Evolutionary conservation across 2,113 vertebrate genomes (phyloP), one percentile per base, ranked within the genome.

Genomic region (Vidua macroura): DNA sequence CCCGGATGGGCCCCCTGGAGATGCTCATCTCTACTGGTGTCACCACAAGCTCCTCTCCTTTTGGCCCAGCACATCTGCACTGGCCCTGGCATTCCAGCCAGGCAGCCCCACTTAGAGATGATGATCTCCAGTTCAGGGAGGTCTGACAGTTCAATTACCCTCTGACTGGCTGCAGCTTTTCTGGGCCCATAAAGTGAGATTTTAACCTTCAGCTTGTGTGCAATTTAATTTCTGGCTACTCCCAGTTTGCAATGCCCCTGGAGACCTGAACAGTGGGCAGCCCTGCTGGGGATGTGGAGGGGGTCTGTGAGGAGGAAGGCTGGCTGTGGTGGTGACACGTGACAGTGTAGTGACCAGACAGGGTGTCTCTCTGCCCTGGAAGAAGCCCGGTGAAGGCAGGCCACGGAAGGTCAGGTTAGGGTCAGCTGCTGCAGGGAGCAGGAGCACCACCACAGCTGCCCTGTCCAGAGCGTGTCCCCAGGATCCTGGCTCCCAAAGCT

Each of bases 321-420:
- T n/a, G 82, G n/a, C n/a, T 0, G 22, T 14, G 24, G 12, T 5
- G 3, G 74, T 14, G 74, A 6, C 56, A 49, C 37, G n/a, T 19
- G 48, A 15, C n/a, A 55, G 35, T 17, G 8, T 3, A 8, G 27
- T 39, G 74, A 15, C 28, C 58, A 33, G 63, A 20, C 13, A 1
- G 5, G 22, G 17, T 17, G 17, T 37, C 23, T 35, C 8, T 23
- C 13, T 12, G 37, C 21, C 5, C 10, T 21, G n/a, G 64, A 20
- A n/a, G 39, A 11, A 43, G 31, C 21, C 6, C 0, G 8, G 22
- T 22, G 58, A 72, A 41, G 67, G 48, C 56, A 51, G 62, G 30
- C 0, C 1, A 11, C 13, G 51, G 46, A 16, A 59, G 11, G 13
- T 11, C 33, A 19, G 49, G 11, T 21, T n/a, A 1, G 35, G 31